These are phyloP conservation scores for Habropoda laboriosa DNA, from an alignment of 1,140 invertebrate genomes.

Conservation along the genomic window DNA sequence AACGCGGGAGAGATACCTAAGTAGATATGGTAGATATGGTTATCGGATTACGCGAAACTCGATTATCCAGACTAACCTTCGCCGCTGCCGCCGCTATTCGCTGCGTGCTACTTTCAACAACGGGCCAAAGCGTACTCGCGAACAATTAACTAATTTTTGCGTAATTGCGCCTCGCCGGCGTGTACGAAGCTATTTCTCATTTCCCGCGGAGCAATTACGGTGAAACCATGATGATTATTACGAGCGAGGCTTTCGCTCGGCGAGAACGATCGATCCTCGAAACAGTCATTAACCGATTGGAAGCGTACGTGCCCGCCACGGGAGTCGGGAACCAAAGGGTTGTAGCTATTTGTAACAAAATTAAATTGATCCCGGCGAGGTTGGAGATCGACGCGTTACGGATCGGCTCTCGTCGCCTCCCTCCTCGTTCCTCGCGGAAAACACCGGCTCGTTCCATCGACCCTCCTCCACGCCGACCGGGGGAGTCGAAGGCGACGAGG, in stretches of 20 bases:
- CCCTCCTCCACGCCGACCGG: not conserved
- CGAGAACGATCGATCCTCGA: conserved; percentile 62
- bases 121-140: conserved; percentile 19
- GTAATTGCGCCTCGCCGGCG: conserved; percentile 52
- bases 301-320: conserved; percentile 60
- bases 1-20: too few relatives aligned
- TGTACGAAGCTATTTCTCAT: conserved; percentile 55
- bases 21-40: conserved; percentile 40
- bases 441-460: not conserved
- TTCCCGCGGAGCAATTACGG: conserved; percentile 65
- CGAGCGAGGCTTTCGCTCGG: conserved; percentile 59
- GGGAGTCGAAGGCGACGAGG: conserved; percentile 7
- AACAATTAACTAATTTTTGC: conserved; percentile 65
- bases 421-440: conserved; percentile 24
- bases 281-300: conserved; percentile 67
- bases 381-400: conserved; percentile 54
- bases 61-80: conserved; percentile 4
- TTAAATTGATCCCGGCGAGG: conserved; percentile 62
- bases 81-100: conserved; percentile 1
- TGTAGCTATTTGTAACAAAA: conserved; percentile 61
- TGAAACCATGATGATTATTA: conserved; percentile 64
- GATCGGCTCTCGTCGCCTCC: conserved; percentile 51
- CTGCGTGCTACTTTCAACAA: conserved; percentile 12
- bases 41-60: conserved; percentile 37
- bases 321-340: conserved; percentile 58